These are phyloP conservation scores for Trichosurus vulpecula DNA, from an alignment of 2,797 vertebrate species.

Conservation along the genomic window DNA sequence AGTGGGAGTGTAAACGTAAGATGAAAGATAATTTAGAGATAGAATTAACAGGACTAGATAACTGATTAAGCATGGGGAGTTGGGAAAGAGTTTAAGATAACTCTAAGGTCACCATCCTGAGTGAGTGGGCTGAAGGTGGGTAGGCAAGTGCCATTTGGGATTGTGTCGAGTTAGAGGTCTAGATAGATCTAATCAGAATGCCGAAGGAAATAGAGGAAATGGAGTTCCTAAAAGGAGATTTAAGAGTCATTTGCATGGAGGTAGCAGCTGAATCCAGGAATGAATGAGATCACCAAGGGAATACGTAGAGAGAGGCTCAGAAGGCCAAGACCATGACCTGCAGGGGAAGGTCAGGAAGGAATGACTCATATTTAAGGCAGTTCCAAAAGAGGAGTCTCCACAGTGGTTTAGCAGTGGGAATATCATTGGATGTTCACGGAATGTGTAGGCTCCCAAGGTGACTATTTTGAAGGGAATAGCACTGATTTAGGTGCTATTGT, in stretches of 20 bases:
- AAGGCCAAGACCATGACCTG: background rate
- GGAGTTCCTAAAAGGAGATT: background rate
- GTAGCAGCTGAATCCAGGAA: background rate
- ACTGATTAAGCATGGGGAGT: background rate
- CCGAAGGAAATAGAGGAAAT: background rate
- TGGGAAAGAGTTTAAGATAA: background rate
- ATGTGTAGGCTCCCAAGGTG: background rate
- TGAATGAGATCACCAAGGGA: background rate
- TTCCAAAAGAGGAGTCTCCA: background rate
- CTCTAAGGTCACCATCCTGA: background rate
- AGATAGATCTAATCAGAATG: background rate
- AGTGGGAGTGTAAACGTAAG: background rate
- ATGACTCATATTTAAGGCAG: background rate
- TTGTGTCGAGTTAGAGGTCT: background rate
- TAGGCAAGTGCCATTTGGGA: background rate
- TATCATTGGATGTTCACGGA: background rate
- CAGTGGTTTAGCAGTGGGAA: background rate
- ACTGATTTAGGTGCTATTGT: background rate
- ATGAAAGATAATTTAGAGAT: background rate
- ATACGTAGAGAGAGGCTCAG: background rate
- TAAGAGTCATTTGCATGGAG: background rate
- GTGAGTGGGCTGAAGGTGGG: background rate
- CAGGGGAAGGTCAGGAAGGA: background rate
- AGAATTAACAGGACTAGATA: background rate
- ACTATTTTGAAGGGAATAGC: background rate